Base-by-base conservation (phyloP, 2,797 vertebrate genomes). In the Oryzias dopingdopingensis region DNA sequence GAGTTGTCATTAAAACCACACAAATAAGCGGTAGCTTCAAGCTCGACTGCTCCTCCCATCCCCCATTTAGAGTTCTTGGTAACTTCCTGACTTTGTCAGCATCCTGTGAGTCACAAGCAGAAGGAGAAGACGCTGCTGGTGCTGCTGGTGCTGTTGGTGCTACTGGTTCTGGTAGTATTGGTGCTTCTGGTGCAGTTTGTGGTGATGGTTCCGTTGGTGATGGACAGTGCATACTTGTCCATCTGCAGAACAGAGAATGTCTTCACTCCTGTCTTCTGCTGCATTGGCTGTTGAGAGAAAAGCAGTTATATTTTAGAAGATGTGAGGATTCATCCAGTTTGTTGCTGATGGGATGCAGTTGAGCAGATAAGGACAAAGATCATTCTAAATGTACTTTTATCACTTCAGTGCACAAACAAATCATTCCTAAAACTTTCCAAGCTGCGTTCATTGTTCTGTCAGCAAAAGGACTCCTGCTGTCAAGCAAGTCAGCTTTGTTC, bases 21-120 rank as follows among this genome's bases (percentile, higher is more conserved):
- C 63, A 72, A 65, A 54, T 46, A 50, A 60, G 65, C 67, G 54
- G 5, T 12, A 37, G 53, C 70, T 81, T 81, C 83, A 83, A 79
- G 72, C 76, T 73, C 60, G 58, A 41, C 69, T 55, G 40, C n/a
- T 26, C n/a, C 40, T 17, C 42, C 43, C 76, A 13, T 37, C 58
- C 57, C 4, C 49, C 58, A 73, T 37, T 37, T 37, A 1, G 60
- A 50, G 60, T 76, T 56, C 65, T 68, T 52, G 48, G 71, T 76
- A 62, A 77, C 79, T 90, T 93, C 92, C 91, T 89, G 86, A 81
- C 82, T 89, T 91, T 92, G 84, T 90, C 75, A 70, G 53, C 49
- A 52, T 56, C 56, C 23, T 72, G 61, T 70, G 60, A 85, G 47
- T 81, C 23, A 16, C 40, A 70, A 68, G 76, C 68, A 44, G 73